A percentile compares a stretch with the other conserved stretches of the same genome.
Evolutionary conservation across 2,113 vertebrate genomes (phyloP).

Genomic region (Hippocampus mohnikei): DNA sequence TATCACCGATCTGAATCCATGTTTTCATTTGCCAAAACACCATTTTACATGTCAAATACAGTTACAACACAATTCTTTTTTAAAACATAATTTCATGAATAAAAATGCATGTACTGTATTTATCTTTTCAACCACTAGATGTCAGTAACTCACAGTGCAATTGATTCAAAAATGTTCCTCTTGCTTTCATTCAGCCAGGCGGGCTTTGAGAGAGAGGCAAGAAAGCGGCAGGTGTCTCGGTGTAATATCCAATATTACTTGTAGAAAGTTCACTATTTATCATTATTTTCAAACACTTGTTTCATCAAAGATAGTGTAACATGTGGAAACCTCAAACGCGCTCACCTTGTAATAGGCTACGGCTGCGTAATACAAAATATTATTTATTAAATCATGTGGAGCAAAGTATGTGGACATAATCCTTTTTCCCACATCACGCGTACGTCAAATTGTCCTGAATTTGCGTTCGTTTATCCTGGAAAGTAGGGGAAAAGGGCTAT

Average conservation of each 20-base stretch:
- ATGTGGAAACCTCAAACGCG: not conserved
- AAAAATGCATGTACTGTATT: not conserved
- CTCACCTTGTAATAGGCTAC: not conserved
- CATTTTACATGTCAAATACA: not conserved
- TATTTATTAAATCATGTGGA: not conserved
- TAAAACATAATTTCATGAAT: no score
- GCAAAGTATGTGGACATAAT: not conserved
- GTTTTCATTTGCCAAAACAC: not conserved
- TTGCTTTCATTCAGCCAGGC: not conserved
- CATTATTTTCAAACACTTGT: not conserved
- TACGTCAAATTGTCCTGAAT: not conserved
- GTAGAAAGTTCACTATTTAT: not conserved
- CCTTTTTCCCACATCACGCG: not conserved
- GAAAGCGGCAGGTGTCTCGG: not conserved
- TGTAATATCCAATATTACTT: not conserved
- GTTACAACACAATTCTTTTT: no score
- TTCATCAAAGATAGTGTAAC: not conserved
- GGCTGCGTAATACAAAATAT: not conserved
- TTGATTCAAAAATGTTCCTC: not conserved
- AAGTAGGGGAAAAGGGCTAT: not conserved
- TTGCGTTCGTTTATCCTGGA: no score
- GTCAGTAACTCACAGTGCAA: not conserved
- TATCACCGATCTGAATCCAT: not conserved
- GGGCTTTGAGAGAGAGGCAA: not conserved
- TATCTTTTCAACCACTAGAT: not conserved